A percentile compares a stretch with the other conserved stretches of the same genome.
These are phyloP conservation scores for Telmatochromis sp. DNA, from an alignment of 2,113 vertebrate species.

Conservation along the genomic window DNA sequence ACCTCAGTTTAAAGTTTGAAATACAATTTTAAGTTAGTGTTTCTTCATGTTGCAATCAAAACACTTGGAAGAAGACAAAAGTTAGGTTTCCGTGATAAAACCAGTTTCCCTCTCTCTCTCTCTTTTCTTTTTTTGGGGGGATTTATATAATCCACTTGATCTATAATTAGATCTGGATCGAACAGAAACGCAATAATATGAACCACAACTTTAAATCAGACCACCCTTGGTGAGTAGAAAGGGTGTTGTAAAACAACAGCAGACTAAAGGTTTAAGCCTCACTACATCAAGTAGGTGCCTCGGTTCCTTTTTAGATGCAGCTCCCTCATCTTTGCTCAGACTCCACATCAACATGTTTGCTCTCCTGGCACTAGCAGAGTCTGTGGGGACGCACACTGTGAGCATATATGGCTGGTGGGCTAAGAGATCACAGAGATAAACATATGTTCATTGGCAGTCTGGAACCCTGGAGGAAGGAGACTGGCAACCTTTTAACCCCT, in stretches of 20 bases:
- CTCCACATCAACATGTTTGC: slow-evolving; percentile 42
- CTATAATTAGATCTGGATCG: not conserved
- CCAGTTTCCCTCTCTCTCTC: not conserved
- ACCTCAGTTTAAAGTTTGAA: not conserved
- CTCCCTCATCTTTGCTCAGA: slow-evolving; percentile 20
- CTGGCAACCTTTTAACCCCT: slow-evolving; percentile 87
- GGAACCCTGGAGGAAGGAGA: slow-evolving; percentile 76
- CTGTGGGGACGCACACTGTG: slow-evolving; percentile 71
- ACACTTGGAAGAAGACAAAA: not conserved
- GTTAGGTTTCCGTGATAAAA: not conserved
- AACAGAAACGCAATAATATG: not conserved
- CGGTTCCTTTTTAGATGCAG: not conserved
- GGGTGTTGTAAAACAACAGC: not conserved
- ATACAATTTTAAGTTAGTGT: not conserved
- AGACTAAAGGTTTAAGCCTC: not conserved
- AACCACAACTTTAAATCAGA: not conserved
- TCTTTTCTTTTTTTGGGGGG: accelerated
- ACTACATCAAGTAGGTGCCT: not conserved
- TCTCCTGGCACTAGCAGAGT: slow-evolving; percentile 37
- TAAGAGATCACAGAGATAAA: slow-evolving; percentile 88
- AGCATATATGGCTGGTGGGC: slow-evolving; percentile 81
- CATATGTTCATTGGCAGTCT: slow-evolving; percentile 90
- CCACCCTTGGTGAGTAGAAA: not conserved
- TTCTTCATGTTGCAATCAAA: not conserved
- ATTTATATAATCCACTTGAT: not conserved